Conservation (phyloP, 2,888 invertebrate genomes). For the Bhutanitis thaidina region DNA sequence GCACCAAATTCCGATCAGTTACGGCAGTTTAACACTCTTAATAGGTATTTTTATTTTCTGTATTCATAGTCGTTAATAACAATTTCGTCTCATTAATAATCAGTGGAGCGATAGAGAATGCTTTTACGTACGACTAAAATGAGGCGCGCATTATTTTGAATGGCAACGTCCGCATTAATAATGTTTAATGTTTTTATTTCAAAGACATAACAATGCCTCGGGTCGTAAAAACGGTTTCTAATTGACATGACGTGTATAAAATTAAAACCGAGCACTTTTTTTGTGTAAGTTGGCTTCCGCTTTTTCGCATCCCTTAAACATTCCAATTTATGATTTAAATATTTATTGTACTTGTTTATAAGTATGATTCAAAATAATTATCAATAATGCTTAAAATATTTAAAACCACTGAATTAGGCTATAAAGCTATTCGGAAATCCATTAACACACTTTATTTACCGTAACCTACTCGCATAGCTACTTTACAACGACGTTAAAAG, state of each 20-base stretch:
- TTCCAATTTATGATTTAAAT: constrained; percentile 4
- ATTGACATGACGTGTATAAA: constrained; percentile 30
- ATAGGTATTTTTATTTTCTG: constrained; percentile 68
- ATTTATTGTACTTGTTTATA: not conserved
- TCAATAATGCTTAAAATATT: not conserved
- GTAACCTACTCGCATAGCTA: not conserved
- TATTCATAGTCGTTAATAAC: constrained; percentile 62
- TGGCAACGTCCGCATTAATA: constrained; percentile 54
- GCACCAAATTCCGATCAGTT: constrained; percentile 70
- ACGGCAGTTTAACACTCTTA: constrained; percentile 75
- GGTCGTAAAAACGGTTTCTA: constrained; percentile 32
- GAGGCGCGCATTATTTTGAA: constrained; percentile 44
- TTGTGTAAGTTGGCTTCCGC: constrained; percentile 13
- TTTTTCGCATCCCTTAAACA: constrained; percentile 3
- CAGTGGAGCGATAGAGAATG: constrained; percentile 63
- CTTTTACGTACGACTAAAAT: constrained; percentile 45
- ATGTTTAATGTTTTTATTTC: constrained; percentile 56
- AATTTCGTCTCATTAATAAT: constrained; percentile 71
- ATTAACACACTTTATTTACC: constrained; percentile 10
- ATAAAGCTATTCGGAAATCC: constrained; percentile 4
- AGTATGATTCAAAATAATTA: not conserved
- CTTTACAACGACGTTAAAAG: constrained; percentile 14
- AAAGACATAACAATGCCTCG: constrained; percentile 37
- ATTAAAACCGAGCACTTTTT: constrained; percentile 25
- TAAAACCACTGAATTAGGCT: not conserved